These are phyloP conservation scores for Azorinus chamasolen DNA, from an alignment of 2,888 invertebrate species.

Conservation along the genomic window DNA sequence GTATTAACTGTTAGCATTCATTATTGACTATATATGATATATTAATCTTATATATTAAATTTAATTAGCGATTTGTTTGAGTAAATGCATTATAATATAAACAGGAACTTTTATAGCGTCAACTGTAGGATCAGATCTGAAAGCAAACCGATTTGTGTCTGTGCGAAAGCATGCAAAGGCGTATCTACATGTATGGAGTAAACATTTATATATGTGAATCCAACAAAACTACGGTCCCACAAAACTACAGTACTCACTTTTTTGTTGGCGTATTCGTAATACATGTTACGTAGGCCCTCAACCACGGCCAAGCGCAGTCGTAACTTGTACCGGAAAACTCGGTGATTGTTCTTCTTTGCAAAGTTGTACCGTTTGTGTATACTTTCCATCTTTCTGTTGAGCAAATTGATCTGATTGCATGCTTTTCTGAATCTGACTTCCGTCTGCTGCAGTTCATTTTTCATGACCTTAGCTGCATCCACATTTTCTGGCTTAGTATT, in stretches of 20 bases:
- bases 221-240: too few species aligned
- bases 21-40: too few species aligned
- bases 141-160: too few species aligned
- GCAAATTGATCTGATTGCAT: conserved; percentile 63
- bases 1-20: too few species aligned
- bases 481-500: conserved; percentile 8
- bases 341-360: conserved; percentile 65
- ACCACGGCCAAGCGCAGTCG: conserved; percentile 57
- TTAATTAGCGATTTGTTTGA: too few species aligned
- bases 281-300: conserved; percentile 63
- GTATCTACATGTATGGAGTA: too few species aligned
- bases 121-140: too few species aligned
- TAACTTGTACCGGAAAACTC: conserved; percentile 62
- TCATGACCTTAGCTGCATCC: conserved; percentile 38
- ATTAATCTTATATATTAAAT: too few species aligned
- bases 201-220: too few species aligned
- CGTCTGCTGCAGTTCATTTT: conserved; percentile 58
- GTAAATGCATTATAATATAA: too few species aligned
- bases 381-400: conserved; percentile 66
- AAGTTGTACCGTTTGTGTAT: conserved; percentile 66
- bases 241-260: conserved; percentile 51
- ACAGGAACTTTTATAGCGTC: too few species aligned
- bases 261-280: conserved; percentile 66
- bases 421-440: conserved; percentile 61
- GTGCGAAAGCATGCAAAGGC: too few species aligned